Conservation (phyloP, 92 coral and sea anemone species). For the Phenganax stokvisi region DNA sequence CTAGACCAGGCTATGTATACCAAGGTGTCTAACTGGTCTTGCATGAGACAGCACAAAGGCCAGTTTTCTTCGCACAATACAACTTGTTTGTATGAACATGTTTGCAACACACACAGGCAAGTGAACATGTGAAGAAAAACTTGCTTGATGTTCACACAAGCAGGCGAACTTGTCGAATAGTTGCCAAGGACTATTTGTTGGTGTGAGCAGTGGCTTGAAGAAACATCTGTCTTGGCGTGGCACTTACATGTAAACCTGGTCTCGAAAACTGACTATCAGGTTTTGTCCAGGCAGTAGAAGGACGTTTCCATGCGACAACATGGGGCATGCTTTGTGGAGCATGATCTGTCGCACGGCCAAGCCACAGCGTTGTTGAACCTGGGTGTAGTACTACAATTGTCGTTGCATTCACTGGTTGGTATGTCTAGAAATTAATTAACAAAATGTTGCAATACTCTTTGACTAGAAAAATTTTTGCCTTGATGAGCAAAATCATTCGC, state of each 20-base stretch:
- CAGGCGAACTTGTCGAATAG: neutral
- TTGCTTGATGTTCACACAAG: neutral
- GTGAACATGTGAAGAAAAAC: too few species aligned
- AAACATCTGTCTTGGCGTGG: neutral
- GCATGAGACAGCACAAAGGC: too few species aligned
- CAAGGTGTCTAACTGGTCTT: too few species aligned
- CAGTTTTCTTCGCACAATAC: too few species aligned
- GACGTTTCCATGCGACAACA: conserved; percentile 79
- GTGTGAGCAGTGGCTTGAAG: neutral
- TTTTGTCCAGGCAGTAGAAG: conserved; percentile 47
- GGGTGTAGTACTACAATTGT: conserved; percentile 91
- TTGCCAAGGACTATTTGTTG: neutral
- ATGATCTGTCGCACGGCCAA: conserved; percentile 97
- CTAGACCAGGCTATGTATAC: too few species aligned
- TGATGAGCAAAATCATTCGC: neutral
- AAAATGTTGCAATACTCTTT: neutral
- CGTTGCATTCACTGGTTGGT: conserved; percentile 84
- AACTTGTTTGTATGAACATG: too few species aligned
- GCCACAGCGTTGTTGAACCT: conserved; percentile 91
- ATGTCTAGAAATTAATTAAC: neutral
- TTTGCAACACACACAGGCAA: too few species aligned
- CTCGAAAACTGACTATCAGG: conserved; percentile 61
- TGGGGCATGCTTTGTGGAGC: conserved; percentile 91
- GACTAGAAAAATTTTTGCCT: neutral
- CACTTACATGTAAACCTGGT: conserved; percentile 64